These are phyloP conservation scores for Drosophila paulistorum DNA, from an alignment of 1,140 invertebrate species.

Conservation along the genomic window DNA sequence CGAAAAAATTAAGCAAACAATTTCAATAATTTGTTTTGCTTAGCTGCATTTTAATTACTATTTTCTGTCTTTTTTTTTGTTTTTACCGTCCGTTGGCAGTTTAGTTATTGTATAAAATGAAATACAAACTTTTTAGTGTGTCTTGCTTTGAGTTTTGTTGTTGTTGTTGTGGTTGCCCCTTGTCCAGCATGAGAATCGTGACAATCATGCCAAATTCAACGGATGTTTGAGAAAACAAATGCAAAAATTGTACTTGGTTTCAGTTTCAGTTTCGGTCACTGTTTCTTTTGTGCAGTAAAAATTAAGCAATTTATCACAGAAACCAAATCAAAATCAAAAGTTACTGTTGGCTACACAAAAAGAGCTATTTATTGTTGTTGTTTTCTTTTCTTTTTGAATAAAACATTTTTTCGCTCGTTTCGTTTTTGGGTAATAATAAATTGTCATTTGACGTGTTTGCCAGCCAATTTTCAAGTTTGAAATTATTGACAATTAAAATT, in stretches of 20 bases:
- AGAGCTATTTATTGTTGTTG: constrained; percentile 12
- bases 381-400: constrained; percentile 3
- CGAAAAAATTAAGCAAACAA: neutral
- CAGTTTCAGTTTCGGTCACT: constrained; percentile 33
- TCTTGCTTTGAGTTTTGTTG: constrained; percentile 22
- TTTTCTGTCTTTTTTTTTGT: constrained; percentile 2
- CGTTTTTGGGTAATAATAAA: constrained; percentile 57
- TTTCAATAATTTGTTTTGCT: constrained; percentile 32
- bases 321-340: constrained; percentile 47
- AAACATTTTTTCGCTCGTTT: constrained; percentile 7
- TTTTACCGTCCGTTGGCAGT: neutral
- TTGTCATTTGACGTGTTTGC: constrained; percentile 66
- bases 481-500: constrained; percentile 70
- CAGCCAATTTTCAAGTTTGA: constrained; percentile 37
- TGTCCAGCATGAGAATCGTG: constrained; percentile 70
- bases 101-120: constrained; percentile 3
- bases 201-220: constrained; percentile 78
- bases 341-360: constrained; percentile 25
- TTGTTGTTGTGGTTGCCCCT: constrained; percentile 28
- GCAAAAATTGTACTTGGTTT: constrained; percentile 49
- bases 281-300: constrained; percentile 23
- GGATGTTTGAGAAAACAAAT: constrained; percentile 72
- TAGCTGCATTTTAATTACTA: constrained; percentile 73
- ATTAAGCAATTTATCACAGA: constrained; percentile 71
- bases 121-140: constrained; percentile 23